phyloP scores from a whole-genome alignment of 2,888 invertebrate genomes.

The Scrobipalpa costella region DNA sequence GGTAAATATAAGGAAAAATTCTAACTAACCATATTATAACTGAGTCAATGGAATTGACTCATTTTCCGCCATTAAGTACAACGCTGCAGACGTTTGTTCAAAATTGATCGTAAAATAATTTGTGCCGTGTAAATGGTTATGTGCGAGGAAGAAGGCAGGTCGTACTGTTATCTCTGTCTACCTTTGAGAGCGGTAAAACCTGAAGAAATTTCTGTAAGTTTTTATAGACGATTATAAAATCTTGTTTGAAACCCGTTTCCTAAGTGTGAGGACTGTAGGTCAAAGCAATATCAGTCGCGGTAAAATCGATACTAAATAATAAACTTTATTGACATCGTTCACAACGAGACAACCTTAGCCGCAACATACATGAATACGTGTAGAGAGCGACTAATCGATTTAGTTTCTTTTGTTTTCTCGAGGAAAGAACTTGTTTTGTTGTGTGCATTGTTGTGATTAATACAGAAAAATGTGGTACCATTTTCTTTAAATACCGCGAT shows the following conservation, averaged over 20 bases:
- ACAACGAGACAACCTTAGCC: background rate
- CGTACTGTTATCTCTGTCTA: conserved; percentile 5
- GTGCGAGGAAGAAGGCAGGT: conserved; percentile 2
- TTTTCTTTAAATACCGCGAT: background rate
- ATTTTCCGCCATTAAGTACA: conserved; percentile 3
- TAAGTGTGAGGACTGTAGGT: background rate
- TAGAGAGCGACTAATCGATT: conserved; percentile 2
- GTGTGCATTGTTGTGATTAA: conserved; percentile 1
- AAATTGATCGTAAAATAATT: background rate
- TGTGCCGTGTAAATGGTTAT: conserved; percentile 17
- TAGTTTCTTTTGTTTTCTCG: conserved; percentile 6
- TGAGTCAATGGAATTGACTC: conserved; percentile 13
- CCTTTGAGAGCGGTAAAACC: conserved; percentile 1
- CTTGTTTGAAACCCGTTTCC: background rate
- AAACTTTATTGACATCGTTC: background rate
- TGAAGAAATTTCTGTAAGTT: conserved; percentile 3
- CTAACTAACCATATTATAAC: background rate
- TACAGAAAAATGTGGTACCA: background rate
- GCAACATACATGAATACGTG: background rate
- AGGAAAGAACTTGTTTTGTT: background rate
- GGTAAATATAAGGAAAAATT: conserved; percentile 16
- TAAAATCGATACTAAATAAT: conserved; percentile 1
- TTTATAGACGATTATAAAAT: background rate
- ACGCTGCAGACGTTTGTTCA: conserved; percentile 10
- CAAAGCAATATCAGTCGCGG: background rate